Evolutionary conservation across 2,888 invertebrate species (phyloP).

Genomic region (Synanthedon formicaeformis): DNA sequence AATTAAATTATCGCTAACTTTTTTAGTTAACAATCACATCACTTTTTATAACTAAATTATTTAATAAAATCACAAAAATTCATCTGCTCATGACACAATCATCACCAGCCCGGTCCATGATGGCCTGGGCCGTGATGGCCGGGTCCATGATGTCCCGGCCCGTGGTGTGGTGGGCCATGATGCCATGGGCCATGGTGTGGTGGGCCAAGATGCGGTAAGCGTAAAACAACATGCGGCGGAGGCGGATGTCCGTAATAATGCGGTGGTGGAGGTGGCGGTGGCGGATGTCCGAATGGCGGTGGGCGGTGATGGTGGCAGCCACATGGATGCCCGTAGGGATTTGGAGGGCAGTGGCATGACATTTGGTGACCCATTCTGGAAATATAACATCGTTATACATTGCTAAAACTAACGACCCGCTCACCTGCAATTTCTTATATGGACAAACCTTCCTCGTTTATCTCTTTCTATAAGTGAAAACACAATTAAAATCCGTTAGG

Average conservation of each 20-base stretch:
- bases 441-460: too few species aligned
- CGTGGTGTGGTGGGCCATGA: constrained; percentile 1
- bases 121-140: constrained; percentile 2
- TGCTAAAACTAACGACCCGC: too few species aligned
- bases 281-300: not conserved
- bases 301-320: not conserved
- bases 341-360: not conserved
- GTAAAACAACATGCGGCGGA: not conserved
- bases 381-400: not conserved
- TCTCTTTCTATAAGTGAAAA: too few species aligned
- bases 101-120: constrained; percentile 1
- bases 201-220: not conserved
- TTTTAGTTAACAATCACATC: not conserved
- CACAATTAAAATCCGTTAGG: too few species aligned
- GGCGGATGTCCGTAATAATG: not conserved
- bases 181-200: not conserved
- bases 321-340: not conserved
- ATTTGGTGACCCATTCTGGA: not conserved
- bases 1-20: too few species aligned
- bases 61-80: not conserved
- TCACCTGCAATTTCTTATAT: too few species aligned
- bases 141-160: constrained; percentile 2
- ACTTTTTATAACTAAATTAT: not conserved
- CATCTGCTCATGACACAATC: too few species aligned
- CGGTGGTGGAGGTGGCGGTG: not conserved